A percentile compares a stretch with the other conserved stretches of the same genome.
Evolutionary conservation across 2,113 vertebrate species (phyloP).

Genomic region (Halichoerus grypus): DNA sequence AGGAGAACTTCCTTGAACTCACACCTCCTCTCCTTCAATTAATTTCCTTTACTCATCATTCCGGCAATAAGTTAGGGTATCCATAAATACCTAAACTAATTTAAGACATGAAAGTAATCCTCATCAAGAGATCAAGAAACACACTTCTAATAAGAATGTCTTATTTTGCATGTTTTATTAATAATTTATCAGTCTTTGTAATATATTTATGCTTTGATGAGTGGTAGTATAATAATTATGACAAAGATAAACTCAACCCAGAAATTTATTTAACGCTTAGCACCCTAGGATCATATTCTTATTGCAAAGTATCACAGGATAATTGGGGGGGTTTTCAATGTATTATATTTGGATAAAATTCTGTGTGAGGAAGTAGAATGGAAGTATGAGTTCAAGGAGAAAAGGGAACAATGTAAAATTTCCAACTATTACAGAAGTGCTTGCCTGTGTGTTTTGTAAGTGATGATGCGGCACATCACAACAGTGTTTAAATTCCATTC

Average conservation of each 20-base stretch:
- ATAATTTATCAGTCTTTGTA: not conserved
- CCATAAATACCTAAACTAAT: not conserved
- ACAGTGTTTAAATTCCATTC: slow-evolving; percentile 29
- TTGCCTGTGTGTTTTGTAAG: not conserved
- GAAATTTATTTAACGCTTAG: slow-evolving; percentile 2
- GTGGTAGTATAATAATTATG: not conserved
- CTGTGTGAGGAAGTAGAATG: not conserved
- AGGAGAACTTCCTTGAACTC: not conserved
- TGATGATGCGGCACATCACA: not conserved
- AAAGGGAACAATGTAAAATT: slow-evolving; percentile 30
- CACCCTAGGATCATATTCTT: slow-evolving; percentile 19
- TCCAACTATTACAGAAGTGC: not conserved
- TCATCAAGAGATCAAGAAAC: not conserved
- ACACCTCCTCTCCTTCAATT: not conserved
- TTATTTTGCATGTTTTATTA: not conserved
- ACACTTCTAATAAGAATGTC: not conserved
- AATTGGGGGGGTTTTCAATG: not conserved
- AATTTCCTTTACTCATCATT: not conserved
- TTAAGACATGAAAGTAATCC: not conserved
- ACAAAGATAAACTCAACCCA: slow-evolving; percentile 20
- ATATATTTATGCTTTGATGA: not conserved
- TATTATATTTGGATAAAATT: slow-evolving; percentile 35
- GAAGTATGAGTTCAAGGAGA: not conserved
- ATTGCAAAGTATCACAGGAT: not conserved
- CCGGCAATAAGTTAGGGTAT: not conserved